Percentiles rank a stretch among this genome's conserved stretches.
These are phyloP conservation scores for Archips crataeganus DNA, from an alignment of 2,888 invertebrate genomes.

Conservation along the genomic window DNA sequence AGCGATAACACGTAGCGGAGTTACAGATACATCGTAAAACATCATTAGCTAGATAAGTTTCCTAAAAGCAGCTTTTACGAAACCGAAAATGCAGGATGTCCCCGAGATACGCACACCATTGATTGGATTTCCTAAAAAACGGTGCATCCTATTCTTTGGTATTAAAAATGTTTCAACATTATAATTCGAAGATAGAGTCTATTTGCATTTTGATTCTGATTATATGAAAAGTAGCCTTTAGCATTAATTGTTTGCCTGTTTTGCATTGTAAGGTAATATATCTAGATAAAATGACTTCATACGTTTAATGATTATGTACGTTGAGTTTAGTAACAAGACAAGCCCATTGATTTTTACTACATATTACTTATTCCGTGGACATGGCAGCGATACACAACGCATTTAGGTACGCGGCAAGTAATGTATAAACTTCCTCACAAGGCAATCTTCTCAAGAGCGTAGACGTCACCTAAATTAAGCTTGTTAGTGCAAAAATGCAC, in stretches of 20 bases:
- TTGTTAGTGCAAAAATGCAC: no score
- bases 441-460: no score
- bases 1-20: slow-evolving; percentile 37
- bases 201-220: slow-evolving; percentile 1
- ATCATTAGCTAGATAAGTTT: slow-evolving; percentile 39
- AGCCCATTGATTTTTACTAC: no score
- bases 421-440: no score
- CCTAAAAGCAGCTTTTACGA: slow-evolving; percentile 41
- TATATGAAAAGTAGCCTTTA: background rate
- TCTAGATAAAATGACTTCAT: background rate
- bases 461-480: no score
- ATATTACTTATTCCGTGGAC: no score
- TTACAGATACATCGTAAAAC: slow-evolving; percentile 42
- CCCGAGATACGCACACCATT: slow-evolving; percentile 32
- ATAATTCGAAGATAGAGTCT: slow-evolving; percentile 10
- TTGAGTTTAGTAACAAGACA: no score
- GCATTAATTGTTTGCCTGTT: background rate
- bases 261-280: background rate
- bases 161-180: slow-evolving; percentile 3
- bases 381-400: no score
- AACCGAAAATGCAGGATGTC: slow-evolving; percentile 38
- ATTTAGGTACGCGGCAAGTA: no score
- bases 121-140: slow-evolving; percentile 24
- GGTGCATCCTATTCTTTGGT: slow-evolving; percentile 1
- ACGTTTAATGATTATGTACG: no score